These are phyloP conservation scores for Oceanites oceanicus DNA, from an alignment of 2,113 vertebrate genomes.

Conservation along the genomic window DNA sequence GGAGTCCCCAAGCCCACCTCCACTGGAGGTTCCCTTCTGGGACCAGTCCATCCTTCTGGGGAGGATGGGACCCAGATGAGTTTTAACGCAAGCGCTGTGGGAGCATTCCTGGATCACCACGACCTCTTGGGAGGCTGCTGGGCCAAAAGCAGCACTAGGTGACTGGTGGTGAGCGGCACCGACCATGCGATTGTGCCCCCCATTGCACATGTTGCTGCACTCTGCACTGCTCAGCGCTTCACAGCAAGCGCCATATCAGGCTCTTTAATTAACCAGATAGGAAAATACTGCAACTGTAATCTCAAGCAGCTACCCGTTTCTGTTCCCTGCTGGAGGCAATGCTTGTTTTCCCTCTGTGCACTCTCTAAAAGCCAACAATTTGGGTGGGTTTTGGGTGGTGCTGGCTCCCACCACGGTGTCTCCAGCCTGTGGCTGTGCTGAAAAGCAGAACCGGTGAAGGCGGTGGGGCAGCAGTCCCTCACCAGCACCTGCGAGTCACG, in stretches of 20 bases:
- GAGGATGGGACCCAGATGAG: neutral
- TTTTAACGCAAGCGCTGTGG: neutral
- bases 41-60: neutral
- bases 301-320: neutral
- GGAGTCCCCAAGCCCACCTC: neutral
- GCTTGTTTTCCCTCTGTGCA: neutral
- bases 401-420: neutral
- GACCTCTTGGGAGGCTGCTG: neutral
- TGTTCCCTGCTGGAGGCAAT: neutral
- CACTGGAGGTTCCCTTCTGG: neutral
- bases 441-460: neutral
- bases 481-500: too few species aligned
- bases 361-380: neutral
- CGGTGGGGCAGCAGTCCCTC: neutral
- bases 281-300: neutral
- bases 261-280: neutral
- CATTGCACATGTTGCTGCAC: neutral
- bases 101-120: neutral
- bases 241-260: neutral
- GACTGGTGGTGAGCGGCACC: fast-evolving
- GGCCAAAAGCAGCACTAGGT: neutral
- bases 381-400: neutral
- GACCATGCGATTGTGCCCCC: neutral
- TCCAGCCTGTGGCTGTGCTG: neutral
- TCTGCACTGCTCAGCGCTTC: neutral